phyloP scores from a whole-genome alignment of 1,140 invertebrate species.

The Aradophagus sp. region DNA sequence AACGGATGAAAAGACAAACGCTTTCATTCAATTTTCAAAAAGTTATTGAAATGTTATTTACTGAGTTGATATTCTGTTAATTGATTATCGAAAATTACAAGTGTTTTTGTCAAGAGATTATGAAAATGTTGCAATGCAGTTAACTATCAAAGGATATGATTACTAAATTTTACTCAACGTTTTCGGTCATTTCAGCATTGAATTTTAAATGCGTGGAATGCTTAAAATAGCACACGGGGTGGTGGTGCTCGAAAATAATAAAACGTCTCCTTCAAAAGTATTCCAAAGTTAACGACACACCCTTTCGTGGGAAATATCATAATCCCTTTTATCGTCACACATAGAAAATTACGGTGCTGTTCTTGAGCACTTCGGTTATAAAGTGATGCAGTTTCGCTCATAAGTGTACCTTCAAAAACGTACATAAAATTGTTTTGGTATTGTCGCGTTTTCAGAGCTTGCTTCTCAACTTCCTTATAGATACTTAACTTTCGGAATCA shows the following conservation, averaged over 20 bases:
- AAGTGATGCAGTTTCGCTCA: conserved; percentile 16
- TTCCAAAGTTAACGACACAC: conserved; percentile 7
- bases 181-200: too few species aligned
- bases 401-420: conserved; percentile 3
- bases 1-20: conserved; percentile 17
- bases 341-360: conserved; percentile 10
- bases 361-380: conserved; percentile 16
- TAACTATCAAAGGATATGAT: too few species aligned
- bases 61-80: conserved; percentile 1
- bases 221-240: too few species aligned
- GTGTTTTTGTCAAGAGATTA: too few species aligned
- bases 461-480: conserved; percentile 16
- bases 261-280: conserved; percentile 9
- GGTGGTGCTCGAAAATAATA: conserved; percentile 13
- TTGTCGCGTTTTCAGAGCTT: conserved; percentile 13
- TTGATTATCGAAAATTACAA: conserved; percentile 3
- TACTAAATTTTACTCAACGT: too few species aligned
- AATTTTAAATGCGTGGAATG: too few species aligned
- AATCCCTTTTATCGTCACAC: conserved; percentile 18
- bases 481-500: conserved; percentile 16
- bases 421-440: conserved; percentile 11
- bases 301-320: conserved; percentile 4
- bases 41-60: conserved; percentile 11
- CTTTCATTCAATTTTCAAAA: conserved; percentile 14
- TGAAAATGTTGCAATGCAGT: too few species aligned